Evolutionary conservation across 2,888 invertebrate genomes (phyloP), one percentile per base, ranked within the genome.

Genomic region (Anodontia alba): DNA sequence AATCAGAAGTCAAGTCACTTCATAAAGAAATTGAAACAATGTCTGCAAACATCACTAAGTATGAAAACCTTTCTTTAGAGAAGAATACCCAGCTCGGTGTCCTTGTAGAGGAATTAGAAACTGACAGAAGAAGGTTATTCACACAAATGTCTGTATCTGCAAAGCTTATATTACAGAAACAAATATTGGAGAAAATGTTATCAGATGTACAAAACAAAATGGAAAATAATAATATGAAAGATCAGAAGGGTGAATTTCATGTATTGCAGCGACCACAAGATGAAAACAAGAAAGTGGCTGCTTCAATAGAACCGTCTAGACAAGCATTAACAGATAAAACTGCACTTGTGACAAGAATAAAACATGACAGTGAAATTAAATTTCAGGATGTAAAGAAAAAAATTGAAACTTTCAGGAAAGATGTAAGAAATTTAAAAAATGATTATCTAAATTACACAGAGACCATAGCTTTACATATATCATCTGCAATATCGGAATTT

Each of bases 1-100:
- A 81, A 46, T 66, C 10, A 26, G 81, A 81, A 74, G 73, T 46
- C 26, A 33, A 73, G 17, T 69, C 54, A 57, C 54, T 76, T 57
- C 38, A 33, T 38, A 17, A 51, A 29, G 23, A 38, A n/a, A n/a
- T 73, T 17, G 29, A 69, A 62, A 31, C 57, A 15, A 23, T 68
- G n/a, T 33, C 29, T 5, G 66, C 62, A 54, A 54, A 26, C 23
- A 15, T 26, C 2, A 54, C 20, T 12, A 54, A 23, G 23, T 54
- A 54, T 54, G 54, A 54, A 54, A 26, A 8, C 15, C 54, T 54
- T 26, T 20, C 23, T 26, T 54, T 26, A 26, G 54, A 54, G 23
- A 54, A 54, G 15, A 54, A 54, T 54, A 12, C 26, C 5, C 54
- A 54, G 26, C 2, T 54, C 23, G 17, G 12, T 54, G 54, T 26